Percentiles rank a stretch among this genome's conserved stretches.
phyloP scores from a whole-genome alignment of 2,113 vertebrate genomes.

The Barnardius zonarius region DNA sequence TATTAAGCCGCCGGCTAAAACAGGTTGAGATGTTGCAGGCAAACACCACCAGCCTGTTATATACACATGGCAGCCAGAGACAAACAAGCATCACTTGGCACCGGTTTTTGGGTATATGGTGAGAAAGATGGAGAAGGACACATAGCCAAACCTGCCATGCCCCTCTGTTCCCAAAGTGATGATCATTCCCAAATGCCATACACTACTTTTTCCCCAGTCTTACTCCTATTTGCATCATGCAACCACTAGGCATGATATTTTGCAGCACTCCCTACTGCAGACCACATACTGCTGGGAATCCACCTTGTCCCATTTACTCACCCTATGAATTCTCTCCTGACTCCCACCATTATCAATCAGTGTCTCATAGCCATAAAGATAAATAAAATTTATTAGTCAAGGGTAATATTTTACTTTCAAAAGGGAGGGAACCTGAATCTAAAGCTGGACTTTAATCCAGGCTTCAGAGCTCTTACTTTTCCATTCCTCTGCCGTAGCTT shows the following conservation, averaged over 20 bases:
- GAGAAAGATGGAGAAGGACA: not conserved
- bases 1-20: not conserved
- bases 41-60: not conserved
- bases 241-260: not conserved
- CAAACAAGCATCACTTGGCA: not conserved
- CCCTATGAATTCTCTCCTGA: not conserved
- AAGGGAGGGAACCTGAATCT: not conserved
- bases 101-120: not conserved
- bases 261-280: not conserved
- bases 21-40: not conserved
- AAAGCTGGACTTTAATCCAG: not conserved
- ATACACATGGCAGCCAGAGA: not conserved
- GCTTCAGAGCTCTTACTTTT: not conserved
- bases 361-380: not conserved
- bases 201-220: not conserved
- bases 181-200: not conserved
- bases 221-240: not conserved
- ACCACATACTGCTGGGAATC: not conserved
- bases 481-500: not conserved
- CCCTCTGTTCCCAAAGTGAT: not conserved
- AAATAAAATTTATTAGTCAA: not conserved
- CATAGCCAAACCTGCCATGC: fast-evolving
- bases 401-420: not conserved
- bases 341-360: not conserved
- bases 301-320: not conserved